Conservation (phyloP, 2,797 vertebrate genomes). For the Spinus olivaceus region DNA sequence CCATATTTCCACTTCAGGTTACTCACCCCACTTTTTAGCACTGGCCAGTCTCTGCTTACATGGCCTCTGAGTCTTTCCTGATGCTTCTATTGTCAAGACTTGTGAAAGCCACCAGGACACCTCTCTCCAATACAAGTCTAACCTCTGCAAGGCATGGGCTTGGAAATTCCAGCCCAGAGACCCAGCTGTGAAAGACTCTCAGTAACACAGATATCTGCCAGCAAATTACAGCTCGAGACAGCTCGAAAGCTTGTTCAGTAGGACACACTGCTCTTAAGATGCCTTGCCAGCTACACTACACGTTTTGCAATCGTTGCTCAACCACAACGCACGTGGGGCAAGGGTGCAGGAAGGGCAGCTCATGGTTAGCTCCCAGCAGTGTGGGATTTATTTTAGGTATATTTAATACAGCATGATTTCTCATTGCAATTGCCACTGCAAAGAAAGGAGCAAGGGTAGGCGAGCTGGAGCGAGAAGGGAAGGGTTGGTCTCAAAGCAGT, state of each 20-base stretch:
- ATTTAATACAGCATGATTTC: neutral
- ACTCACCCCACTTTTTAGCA: neutral
- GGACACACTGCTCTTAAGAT: slow-evolving; percentile 27
- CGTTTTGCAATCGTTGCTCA: neutral
- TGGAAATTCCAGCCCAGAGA: slow-evolving; percentile 19
- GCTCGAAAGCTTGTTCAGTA: neutral
- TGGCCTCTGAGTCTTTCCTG: neutral
- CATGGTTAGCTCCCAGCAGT: neutral
- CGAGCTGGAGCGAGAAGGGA: neutral
- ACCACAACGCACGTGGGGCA: neutral
- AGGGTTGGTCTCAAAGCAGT: slow-evolving; percentile 5
- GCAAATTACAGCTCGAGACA: slow-evolving; percentile 37
- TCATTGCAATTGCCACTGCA: neutral
- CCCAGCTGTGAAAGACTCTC: slow-evolving; percentile 52
- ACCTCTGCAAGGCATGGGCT: neutral
- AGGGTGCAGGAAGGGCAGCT: neutral
- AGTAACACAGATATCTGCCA: slow-evolving; percentile 52
- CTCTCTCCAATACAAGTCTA: neutral
- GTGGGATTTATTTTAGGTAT: neutral
- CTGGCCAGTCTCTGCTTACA: neutral
- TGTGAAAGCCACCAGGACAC: neutral
- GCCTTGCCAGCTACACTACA: neutral
- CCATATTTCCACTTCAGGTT: neutral
- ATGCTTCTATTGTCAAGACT: neutral
- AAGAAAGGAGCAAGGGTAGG: neutral